Conservation (phyloP, 2,797 vertebrate genomes). For the Oryzias sinensis region DNA sequence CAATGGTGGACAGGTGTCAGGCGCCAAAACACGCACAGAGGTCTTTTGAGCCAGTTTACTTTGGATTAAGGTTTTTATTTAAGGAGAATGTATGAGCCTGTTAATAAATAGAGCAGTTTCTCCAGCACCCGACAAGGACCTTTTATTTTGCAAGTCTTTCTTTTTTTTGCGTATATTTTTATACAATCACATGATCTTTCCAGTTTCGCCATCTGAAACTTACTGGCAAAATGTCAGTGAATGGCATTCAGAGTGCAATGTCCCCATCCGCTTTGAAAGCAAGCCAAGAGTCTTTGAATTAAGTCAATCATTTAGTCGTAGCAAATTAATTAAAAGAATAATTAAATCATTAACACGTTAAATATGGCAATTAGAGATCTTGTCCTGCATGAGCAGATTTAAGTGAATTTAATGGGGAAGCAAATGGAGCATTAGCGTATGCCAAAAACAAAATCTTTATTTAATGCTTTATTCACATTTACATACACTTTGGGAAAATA, state of each 20-base stretch:
- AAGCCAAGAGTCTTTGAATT: conserved; percentile 77
- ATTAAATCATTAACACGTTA: conserved; percentile 85
- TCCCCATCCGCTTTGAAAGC: conserved; percentile 57
- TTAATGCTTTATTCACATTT: conserved; percentile 61
- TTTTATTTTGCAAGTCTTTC: conserved; percentile 5
- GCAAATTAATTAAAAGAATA: conserved; percentile 86
- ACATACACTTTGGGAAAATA: conserved; percentile 59
- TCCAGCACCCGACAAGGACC: not conserved
- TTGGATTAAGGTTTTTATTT: conserved; percentile 59
- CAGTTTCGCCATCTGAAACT: conserved; percentile 21
- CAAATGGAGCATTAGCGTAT: conserved; percentile 72
- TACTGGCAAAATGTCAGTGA: conserved; percentile 48
- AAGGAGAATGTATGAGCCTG: conserved; percentile 29
- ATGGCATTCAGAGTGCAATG: conserved; percentile 48
- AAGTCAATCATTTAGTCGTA: conserved; percentile 83
- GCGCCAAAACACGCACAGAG: conserved; percentile 36
- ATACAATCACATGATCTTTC: conserved; percentile 3
- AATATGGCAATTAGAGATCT: conserved; percentile 81
- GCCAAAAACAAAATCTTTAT: conserved; percentile 70
- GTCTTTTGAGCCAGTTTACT: conserved; percentile 53
- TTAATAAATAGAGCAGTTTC: conserved; percentile 34
- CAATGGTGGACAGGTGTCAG: conserved; percentile 55
- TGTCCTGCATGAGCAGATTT: conserved; percentile 82
- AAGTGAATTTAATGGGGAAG: conserved; percentile 77
- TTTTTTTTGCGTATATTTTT: not conserved